phyloP scores from a whole-genome alignment of 1,140 invertebrate genomes.

The Nilaparvata lugens region DNA sequence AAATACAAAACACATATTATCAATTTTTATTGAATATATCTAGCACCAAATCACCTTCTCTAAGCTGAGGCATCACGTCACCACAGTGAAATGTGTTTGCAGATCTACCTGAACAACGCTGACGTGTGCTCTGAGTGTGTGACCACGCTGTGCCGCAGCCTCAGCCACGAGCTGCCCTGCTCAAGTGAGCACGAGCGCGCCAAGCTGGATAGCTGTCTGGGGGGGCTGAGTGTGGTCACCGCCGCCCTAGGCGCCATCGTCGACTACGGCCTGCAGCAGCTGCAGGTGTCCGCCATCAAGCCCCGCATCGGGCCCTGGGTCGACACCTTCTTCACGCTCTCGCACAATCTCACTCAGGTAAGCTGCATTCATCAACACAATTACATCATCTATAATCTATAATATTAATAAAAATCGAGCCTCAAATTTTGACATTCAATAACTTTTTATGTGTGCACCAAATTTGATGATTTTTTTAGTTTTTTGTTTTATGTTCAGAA shows the following conservation, averaged over 20 bases:
- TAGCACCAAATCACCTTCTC: too few relatives aligned
- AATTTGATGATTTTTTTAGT: too few relatives aligned
- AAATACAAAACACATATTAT: too few relatives aligned
- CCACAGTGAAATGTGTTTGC: slow-evolving; percentile 16
- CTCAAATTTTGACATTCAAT: too few relatives aligned
- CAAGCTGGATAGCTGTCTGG: slow-evolving; percentile 65
- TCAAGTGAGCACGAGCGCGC: slow-evolving; percentile 54
- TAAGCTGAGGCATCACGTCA: too few relatives aligned
- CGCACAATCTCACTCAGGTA: slow-evolving; percentile 77
- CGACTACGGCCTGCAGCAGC: slow-evolving; percentile 77
- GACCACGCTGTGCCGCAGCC: slow-evolving; percentile 61
- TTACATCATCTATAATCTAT: too few relatives aligned
- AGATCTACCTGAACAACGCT: slow-evolving; percentile 89
- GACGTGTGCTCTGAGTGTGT: slow-evolving; percentile 86
- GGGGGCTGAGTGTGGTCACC: slow-evolving; percentile 64
- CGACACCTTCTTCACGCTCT: slow-evolving; percentile 66
- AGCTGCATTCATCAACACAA: too few relatives aligned
- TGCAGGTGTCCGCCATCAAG: slow-evolving; percentile 72
- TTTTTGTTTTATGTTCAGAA: too few relatives aligned
- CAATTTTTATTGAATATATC: too few relatives aligned
- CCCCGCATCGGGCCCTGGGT: slow-evolving; percentile 79
- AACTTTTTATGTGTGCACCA: too few relatives aligned
- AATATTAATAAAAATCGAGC: too few relatives aligned
- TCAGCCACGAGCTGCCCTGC: slow-evolving; percentile 59
- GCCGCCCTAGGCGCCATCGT: slow-evolving; percentile 66